These are phyloP conservation scores for Chesias legatella DNA, from an alignment of 2,888 invertebrate species.

Conservation along the genomic window DNA sequence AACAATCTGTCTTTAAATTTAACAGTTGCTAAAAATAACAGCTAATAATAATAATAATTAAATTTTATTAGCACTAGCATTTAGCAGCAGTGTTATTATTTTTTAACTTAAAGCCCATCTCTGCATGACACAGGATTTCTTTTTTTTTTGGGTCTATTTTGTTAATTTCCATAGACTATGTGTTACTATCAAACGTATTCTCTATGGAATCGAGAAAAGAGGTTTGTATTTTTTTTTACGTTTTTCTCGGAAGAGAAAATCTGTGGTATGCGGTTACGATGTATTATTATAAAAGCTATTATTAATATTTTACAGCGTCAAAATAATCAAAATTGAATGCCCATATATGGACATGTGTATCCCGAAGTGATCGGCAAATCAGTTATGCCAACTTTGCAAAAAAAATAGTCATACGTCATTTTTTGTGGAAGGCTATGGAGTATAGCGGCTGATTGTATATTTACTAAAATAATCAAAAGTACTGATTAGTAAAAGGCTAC, in stretches of 20 bases:
- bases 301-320: neutral
- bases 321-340: slow-evolving; percentile 20
- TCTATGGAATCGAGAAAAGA: too few species aligned
- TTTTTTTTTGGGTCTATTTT: neutral
- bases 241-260: too few species aligned
- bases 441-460: slow-evolving; percentile 72
- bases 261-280: too few species aligned
- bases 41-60: too few species aligned
- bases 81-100: too few species aligned
- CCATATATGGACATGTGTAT: slow-evolving; percentile 61
- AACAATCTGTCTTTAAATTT: too few species aligned
- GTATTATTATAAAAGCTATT: too few species aligned
- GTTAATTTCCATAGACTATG: neutral
- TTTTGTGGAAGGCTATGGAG: slow-evolving; percentile 61
- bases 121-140: slow-evolving; percentile 34
- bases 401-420: slow-evolving; percentile 61
- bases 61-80: too few species aligned
- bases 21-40: too few species aligned
- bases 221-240: too few species aligned
- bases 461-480: slow-evolving; percentile 60
- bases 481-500: slow-evolving; percentile 50
- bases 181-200: too few species aligned
- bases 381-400: slow-evolving; percentile 46
- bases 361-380: slow-evolving; percentile 31
- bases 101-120: too few species aligned